Conservation (phyloP, 2,113 vertebrate species). For the Gallinago paraguaiae region DNA sequence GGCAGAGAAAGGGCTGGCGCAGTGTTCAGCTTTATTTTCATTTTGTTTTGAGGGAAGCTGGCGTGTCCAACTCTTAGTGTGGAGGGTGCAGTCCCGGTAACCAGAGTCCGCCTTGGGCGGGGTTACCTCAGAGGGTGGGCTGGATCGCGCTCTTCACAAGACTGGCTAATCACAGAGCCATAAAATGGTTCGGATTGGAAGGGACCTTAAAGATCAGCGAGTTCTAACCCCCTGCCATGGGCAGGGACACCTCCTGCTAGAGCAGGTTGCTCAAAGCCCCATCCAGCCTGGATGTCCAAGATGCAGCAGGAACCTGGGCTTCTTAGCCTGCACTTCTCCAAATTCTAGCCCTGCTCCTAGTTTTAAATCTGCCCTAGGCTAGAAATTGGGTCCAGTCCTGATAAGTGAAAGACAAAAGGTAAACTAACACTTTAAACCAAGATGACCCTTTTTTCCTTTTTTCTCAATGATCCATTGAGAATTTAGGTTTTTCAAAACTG, state of each 20-base stretch:
- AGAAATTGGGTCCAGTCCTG: not conserved
- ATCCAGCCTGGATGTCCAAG: not conserved
- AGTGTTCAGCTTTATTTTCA: not conserved
- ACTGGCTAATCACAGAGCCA: not conserved
- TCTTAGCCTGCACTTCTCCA: not conserved
- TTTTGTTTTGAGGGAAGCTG: no score
- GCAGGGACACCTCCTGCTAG: not conserved
- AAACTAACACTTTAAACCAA: not conserved
- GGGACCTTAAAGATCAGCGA: not conserved
- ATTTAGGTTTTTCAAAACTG: not conserved
- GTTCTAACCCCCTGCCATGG: not conserved
- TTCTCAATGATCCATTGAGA: not conserved
- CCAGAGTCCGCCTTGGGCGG: not conserved
- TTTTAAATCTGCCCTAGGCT: not conserved
- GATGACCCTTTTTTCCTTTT: not conserved
- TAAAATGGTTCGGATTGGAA: not conserved
- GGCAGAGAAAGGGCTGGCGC: no score
- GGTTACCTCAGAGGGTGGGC: accelerated
- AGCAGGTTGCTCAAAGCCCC: not conserved
- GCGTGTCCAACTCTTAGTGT: accelerated
- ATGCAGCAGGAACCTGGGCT: not conserved
- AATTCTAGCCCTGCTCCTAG: not conserved
- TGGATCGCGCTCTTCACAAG: not conserved
- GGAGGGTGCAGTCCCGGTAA: not conserved
- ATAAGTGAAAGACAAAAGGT: not conserved